Percentiles rank a stretch among this genome's conserved stretches.
phyloP scores from a whole-genome alignment of 2,113 vertebrate species.

The Bostrychus sinensis region DNA sequence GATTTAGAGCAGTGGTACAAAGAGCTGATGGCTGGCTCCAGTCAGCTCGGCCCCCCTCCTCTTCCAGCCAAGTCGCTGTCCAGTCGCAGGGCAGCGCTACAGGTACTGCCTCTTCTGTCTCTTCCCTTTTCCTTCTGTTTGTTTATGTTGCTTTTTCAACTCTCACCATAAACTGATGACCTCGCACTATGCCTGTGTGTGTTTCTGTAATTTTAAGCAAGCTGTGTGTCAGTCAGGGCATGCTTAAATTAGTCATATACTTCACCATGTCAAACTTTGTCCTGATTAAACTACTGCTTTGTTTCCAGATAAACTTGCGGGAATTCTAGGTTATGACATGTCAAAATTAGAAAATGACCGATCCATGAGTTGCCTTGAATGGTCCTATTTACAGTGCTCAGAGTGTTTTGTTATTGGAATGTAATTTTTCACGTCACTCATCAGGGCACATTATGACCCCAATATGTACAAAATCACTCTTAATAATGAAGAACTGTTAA shows the following conservation, averaged over 20 bases:
- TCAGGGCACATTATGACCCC: no score
- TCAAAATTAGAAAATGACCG: no score
- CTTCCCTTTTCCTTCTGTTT: slow-evolving; percentile 21
- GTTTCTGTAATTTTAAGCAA: neutral
- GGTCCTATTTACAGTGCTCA: no score
- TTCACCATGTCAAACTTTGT: neutral
- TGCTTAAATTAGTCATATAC: neutral
- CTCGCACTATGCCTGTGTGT: neutral
- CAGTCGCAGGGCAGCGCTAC: slow-evolving; percentile 65
- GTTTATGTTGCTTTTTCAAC: slow-evolving; percentile 15
- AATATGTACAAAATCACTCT: neutral
- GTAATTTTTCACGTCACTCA: no score
- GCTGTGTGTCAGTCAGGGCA: neutral
- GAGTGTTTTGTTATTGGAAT: no score
- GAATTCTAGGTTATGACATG: no score
- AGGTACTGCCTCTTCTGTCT: slow-evolving; percentile 67
- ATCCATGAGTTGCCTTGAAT: no score
- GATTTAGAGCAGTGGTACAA: slow-evolving; percentile 85
- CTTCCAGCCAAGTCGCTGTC: slow-evolving; percentile 68
- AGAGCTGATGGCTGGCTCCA: slow-evolving; percentile 80
- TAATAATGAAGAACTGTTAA: neutral
- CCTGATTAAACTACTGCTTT: no score
- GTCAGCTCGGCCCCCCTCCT: slow-evolving; percentile 79
- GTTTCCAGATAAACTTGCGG: no score
- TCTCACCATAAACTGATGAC: neutral